Percentiles rank a stretch among this genome's conserved stretches.
phyloP scores from a whole-genome alignment of 2,113 vertebrate genomes.

The Anolis sagrei region DNA sequence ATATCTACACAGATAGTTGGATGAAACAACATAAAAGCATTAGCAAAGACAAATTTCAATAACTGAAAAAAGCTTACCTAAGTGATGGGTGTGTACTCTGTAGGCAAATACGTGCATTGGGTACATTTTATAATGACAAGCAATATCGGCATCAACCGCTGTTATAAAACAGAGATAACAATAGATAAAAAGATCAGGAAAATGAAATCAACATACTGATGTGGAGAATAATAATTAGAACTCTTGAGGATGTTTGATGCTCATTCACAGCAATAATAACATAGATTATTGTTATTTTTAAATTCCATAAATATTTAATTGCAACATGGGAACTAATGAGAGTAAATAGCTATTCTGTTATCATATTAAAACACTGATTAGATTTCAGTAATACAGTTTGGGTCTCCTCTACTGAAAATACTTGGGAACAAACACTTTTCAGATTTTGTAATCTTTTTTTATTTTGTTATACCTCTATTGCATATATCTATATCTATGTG shows the following conservation, averaged over 20 bases:
- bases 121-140: slow-evolving; percentile 87
- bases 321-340: background rate
- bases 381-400: background rate
- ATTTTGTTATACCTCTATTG: too few species aligned
- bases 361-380: background rate
- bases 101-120: slow-evolving; percentile 97
- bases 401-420: too few species aligned
- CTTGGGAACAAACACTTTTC: too few species aligned
- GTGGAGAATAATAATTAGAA: too few species aligned
- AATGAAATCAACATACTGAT: background rate
- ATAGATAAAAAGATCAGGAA: slow-evolving; percentile 15
- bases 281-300: background rate
- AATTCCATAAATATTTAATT: background rate
- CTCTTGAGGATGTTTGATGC: too few species aligned
- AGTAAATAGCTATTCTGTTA: background rate
- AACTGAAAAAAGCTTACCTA: slow-evolving; percentile 80
- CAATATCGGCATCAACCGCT: slow-evolving; percentile 93
- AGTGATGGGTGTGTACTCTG: slow-evolving; percentile 92
- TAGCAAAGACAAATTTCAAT: background rate
- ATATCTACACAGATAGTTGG: background rate
- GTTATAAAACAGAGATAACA: slow-evolving; percentile 57
- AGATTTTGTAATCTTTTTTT: too few species aligned
- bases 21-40: background rate
- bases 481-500: too few species aligned
- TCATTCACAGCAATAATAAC: too few species aligned